Conservation (phyloP, 1,140 invertebrate genomes). For the Drosophila subpulchrella region DNA sequence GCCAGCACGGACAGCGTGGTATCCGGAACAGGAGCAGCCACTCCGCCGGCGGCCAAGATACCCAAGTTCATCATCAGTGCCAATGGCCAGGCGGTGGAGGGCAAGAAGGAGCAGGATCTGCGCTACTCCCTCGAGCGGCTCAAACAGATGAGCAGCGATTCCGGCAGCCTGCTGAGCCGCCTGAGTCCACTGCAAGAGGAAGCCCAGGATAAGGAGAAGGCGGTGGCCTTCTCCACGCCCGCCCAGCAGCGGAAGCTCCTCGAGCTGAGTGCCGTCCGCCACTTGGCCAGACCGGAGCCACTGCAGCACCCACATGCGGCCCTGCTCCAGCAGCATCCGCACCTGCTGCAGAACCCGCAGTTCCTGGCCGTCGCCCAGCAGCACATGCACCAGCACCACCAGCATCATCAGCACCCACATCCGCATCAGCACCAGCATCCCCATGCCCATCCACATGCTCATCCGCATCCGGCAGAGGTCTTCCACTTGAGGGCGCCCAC, state of each 20-base stretch:
- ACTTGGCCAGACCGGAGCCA: slow-evolving; percentile 74
- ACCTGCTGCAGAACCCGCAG: slow-evolving; percentile 78
- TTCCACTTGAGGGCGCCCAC: slow-evolving; percentile 66
- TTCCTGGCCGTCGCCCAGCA: slow-evolving; percentile 77
- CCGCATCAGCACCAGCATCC: slow-evolving; percentile 36
- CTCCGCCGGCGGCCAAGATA: slow-evolving; percentile 60
- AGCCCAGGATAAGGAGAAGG: slow-evolving; percentile 55
- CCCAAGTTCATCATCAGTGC: slow-evolving; percentile 76
- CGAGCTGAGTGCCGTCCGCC: slow-evolving; percentile 61
- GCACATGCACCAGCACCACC: slow-evolving; percentile 69
- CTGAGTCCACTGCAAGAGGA: slow-evolving; percentile 69
- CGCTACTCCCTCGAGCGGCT: slow-evolving; percentile 78
- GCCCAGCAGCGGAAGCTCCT: slow-evolving; percentile 70
- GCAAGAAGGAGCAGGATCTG: slow-evolving; percentile 65
- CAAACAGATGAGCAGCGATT: slow-evolving; percentile 80
- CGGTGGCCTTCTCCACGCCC: slow-evolving; percentile 45
- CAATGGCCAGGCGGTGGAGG: slow-evolving; percentile 36
- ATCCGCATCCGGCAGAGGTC: slow-evolving; percentile 41
- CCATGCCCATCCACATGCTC: slow-evolving; percentile 34
- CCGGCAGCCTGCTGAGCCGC: slow-evolving; percentile 60
- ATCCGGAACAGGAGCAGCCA: slow-evolving; percentile 11
- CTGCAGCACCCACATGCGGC: slow-evolving; percentile 80
- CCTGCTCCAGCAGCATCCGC: slow-evolving; percentile 78
- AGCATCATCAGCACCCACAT: slow-evolving; percentile 49
- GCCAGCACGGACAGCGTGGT: slow-evolving; percentile 25